Percentiles rank a stretch among this genome's conserved stretches.
Conservation (phyloP, 1,140 invertebrate species). For the Cydia pomonella region DNA sequence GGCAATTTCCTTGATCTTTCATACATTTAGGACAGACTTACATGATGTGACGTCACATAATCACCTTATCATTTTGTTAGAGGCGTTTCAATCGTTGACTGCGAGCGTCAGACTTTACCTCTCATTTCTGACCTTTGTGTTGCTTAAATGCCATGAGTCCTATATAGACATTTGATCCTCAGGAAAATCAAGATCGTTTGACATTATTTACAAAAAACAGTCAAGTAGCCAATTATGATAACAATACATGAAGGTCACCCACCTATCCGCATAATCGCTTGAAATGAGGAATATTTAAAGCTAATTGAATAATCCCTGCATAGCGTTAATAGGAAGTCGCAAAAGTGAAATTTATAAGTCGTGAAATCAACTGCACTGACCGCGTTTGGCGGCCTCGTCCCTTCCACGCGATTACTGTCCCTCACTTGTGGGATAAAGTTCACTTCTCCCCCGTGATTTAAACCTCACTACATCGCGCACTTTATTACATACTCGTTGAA, state of each 20-base stretch:
- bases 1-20: too few species aligned
- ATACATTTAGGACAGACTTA: too few species aligned
- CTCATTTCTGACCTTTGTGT: too few species aligned
- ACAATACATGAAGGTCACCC: background rate
- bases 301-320: conserved; percentile 19
- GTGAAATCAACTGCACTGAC: conserved; percentile 20
- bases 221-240: too few species aligned
- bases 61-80: too few species aligned
- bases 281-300: background rate
- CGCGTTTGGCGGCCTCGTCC: conserved; percentile 36
- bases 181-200: too few species aligned
- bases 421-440: conserved; percentile 51
- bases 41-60: too few species aligned
- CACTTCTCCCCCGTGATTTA: conserved; percentile 51
- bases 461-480: conserved; percentile 55
- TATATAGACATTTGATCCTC: too few species aligned
- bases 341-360: conserved; percentile 33
- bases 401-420: conserved; percentile 49
- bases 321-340: conserved; percentile 20
- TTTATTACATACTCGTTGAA: conserved; percentile 54
- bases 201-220: too few species aligned
- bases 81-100: too few species aligned
- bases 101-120: too few species aligned
- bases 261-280: background rate
- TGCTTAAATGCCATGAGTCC: too few species aligned